Base-by-base conservation (phyloP, 2,797 vertebrate species). In the Lateolabrax maculatus region DNA sequence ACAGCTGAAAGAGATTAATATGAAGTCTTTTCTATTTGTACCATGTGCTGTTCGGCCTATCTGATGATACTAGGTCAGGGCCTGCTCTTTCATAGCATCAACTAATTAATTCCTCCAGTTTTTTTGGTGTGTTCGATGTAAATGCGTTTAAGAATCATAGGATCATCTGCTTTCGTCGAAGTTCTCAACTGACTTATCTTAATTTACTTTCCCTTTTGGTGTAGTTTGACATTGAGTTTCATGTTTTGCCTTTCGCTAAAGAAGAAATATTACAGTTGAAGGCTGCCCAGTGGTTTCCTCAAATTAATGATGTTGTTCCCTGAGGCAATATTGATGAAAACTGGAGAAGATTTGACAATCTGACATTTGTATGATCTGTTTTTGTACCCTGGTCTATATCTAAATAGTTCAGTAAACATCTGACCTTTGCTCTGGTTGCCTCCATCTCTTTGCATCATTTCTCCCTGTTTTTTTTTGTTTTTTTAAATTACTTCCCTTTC, bases 241-340 rank as follows among this genome's bases (percentile, higher is more conserved):
- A 31, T 69, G 44, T 64, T 71, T 79, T 75, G 56, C 46, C 29
- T 79, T 68, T 51, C 52, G 49, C 53, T 34, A 23, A 21, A 51
- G 37, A 34, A 36, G 44, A 69, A 69, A 57, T 19, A 46, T 76
- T 49, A 34, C 12, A 53, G 62, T 18, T 53, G 74, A 78, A 56
- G 61, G 25, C 56, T 64, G 57, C 39, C 62, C 62, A 23, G 23
- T 23, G n/a, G 69, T 53, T 75, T 56, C 64, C 60, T 66, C 55
- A 62, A 34, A 62, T 52, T 69, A 80, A 84, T 77, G 71, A 81
- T 74, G 82, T 68, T 60, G 65, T 49, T 89, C 71, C 74, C 75
- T 0, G 46, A 71, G 84, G 84, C 68, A 5, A n/a, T 76, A 73
- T 73, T 44, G 61, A 84, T 77, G 55, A 56, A 53, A 67, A 71